A percentile compares a stretch with the other conserved stretches of the same genome.
These are phyloP conservation scores for Leucophora obtusa DNA, from an alignment of 2,888 invertebrate species.

Conservation along the genomic window DNA sequence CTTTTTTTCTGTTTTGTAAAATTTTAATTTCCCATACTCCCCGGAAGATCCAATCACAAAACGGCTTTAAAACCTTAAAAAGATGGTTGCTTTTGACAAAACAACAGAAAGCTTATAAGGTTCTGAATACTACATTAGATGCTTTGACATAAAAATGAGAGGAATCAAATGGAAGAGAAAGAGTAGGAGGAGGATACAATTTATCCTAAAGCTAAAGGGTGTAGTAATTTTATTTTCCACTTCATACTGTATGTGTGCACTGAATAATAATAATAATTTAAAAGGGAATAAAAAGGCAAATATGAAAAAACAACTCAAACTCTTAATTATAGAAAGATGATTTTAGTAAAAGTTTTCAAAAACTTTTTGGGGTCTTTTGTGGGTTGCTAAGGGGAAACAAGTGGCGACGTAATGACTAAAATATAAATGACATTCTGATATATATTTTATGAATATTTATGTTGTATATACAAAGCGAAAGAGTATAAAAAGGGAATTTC, in stretches of 20 bases:
- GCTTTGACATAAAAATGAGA: constrained; percentile 68
- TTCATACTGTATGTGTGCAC: constrained; percentile 50
- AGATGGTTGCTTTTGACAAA: constrained; percentile 47
- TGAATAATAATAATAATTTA: not conserved
- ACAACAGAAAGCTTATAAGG: constrained; percentile 31
- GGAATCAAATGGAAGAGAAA: constrained; percentile 10
- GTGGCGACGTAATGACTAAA: constrained; percentile 14
- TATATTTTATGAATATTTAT: constrained; percentile 32
- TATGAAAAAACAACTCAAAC: constrained; percentile 27
- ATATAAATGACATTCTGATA: constrained; percentile 50
- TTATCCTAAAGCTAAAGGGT: constrained; percentile 70
- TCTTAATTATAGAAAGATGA: constrained; percentile 52
- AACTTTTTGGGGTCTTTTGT: constrained; percentile 58
- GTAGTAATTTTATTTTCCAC: constrained; percentile 73
- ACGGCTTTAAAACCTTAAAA: constrained; percentile 75
- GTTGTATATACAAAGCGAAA: constrained; percentile 5
- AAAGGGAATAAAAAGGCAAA: constrained; percentile 9
- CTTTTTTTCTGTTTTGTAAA: constrained; percentile 41
- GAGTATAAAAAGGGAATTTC: not conserved
- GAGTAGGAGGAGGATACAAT: constrained; percentile 34
- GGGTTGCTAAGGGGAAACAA: constrained; percentile 39
- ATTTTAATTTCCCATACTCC: constrained; percentile 75
- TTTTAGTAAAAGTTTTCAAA: constrained; percentile 34
- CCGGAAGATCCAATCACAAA: constrained; percentile 74
- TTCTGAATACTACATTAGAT: constrained; percentile 55